Conservation (phyloP, 2,113 vertebrate genomes). For the Pachycephala philippinensis region DNA sequence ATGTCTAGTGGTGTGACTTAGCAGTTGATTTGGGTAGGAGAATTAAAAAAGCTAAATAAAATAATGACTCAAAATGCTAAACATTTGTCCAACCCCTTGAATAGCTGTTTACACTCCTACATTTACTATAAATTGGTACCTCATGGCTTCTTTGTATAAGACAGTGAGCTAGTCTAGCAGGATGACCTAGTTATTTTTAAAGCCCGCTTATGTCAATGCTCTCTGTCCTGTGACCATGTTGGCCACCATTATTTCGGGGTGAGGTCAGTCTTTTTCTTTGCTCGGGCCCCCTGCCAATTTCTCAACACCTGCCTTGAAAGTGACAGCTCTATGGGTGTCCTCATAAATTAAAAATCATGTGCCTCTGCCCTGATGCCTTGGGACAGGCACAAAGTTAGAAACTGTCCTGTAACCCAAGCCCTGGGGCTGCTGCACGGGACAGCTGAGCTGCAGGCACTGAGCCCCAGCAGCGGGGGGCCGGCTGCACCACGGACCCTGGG, state of each 20-base stretch:
- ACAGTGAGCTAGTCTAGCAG: conserved; percentile 19
- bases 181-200: conserved; percentile 84
- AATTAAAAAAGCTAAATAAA: conserved; percentile 10
- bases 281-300: conserved; percentile 80
- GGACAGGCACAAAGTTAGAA: conserved; percentile 90
- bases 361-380: conserved; percentile 78
- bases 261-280: conserved; percentile 93
- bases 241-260: conserved; percentile 86
- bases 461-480: conserved; percentile 60
- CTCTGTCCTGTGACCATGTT: conserved; percentile 84
- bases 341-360: conserved; percentile 98
- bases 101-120: neutral
- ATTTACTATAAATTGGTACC: conserved; percentile 47
- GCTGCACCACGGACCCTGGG: neutral
- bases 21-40: neutral
- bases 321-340: conserved; percentile 95
- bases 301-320: conserved; percentile 92
- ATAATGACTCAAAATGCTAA: neutral
- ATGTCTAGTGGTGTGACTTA: neutral
- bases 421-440: conserved; percentile 73
- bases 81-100: neutral
- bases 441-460: conserved; percentile 81
- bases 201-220: conserved; percentile 81
- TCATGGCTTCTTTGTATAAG: conserved; percentile 6
- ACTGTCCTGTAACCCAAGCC: conserved; percentile 89